phyloP scores from a whole-genome alignment of 2,113 vertebrate species.

The Aix galericulata region DNA sequence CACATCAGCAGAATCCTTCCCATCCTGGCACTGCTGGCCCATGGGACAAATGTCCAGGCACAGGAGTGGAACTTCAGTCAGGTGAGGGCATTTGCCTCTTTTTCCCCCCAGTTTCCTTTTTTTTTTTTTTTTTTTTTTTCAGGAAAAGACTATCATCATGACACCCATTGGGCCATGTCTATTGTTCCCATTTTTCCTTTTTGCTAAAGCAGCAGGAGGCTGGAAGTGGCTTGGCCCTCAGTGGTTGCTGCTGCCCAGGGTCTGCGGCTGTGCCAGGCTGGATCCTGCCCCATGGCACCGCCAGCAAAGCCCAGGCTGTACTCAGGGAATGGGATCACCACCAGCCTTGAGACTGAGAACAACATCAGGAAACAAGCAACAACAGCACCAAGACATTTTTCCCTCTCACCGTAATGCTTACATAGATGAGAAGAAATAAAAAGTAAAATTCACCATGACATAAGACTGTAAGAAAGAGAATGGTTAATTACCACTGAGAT shows the following conservation, averaged over 20 bases:
- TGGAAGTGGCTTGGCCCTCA: not conserved
- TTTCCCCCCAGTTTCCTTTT: not conserved
- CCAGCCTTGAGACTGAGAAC: not conserved
- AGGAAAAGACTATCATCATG: not conserved
- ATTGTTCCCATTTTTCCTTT: not conserved
- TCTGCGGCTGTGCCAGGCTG: rapidly evolving
- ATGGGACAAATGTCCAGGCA: not conserved
- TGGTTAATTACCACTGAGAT: not conserved
- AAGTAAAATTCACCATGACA: not conserved
- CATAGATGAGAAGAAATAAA: not conserved
- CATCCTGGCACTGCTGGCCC: not conserved
- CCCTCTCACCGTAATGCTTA: not conserved
- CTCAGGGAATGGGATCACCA: not conserved
- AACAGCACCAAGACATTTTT: not conserved
- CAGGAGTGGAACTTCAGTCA: not conserved
- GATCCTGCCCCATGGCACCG: rapidly evolving
- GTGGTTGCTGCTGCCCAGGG: not conserved
- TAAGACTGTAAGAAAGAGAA: not conserved
- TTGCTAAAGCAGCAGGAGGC: not conserved
- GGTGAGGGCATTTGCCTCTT: not conserved
- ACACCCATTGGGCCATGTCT: rapidly evolving
- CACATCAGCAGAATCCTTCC: not conserved
- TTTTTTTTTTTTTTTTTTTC: not conserved
- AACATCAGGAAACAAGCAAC: not conserved
- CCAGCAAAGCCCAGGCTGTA: rapidly evolving